These are phyloP conservation scores for Otolemur crassicaudatus DNA, from an alignment of 2,797 vertebrate species.

Conservation along the genomic window DNA sequence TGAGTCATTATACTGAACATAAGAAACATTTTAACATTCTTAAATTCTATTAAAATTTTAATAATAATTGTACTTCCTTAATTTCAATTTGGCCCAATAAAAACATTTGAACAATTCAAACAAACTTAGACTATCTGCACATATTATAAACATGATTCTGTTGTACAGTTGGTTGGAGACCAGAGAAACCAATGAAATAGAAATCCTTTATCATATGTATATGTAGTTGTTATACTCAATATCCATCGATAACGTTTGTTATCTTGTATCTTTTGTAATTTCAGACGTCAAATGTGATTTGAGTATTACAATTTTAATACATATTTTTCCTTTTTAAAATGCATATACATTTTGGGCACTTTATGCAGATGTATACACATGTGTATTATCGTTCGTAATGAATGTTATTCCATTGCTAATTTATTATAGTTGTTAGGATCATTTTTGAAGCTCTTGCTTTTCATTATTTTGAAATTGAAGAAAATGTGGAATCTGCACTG, in stretches of 20 bases:
- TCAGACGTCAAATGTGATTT: too few relatives aligned
- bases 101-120: slow-evolving; percentile 32
- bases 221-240: too few relatives aligned
- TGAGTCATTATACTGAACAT: background rate
- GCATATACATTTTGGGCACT: background rate
- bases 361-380: too few relatives aligned
- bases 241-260: too few relatives aligned
- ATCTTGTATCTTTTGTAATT: background rate
- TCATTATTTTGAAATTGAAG: slow-evolving; percentile 28
- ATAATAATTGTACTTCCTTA: background rate
- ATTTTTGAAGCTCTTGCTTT: slow-evolving; percentile 4
- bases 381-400: background rate
- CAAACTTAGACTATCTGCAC: slow-evolving; percentile 4
- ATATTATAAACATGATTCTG: background rate
- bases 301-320: too few relatives aligned
- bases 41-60: slow-evolving; percentile 20
- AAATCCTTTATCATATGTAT: background rate
- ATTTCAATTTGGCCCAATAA: background rate
- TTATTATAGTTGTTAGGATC: background rate
- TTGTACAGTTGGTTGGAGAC: slow-evolving; percentile 17
- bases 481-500: background rate
- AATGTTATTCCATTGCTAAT: background rate
- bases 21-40: background rate
- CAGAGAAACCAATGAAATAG: background rate
- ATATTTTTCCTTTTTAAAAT: too few relatives aligned